A percentile compares a stretch with the other conserved stretches of the same genome.
Evolutionary conservation across 1,140 invertebrate genomes (phyloP).

Genomic region (Ditylenchus dipsaci): DNA sequence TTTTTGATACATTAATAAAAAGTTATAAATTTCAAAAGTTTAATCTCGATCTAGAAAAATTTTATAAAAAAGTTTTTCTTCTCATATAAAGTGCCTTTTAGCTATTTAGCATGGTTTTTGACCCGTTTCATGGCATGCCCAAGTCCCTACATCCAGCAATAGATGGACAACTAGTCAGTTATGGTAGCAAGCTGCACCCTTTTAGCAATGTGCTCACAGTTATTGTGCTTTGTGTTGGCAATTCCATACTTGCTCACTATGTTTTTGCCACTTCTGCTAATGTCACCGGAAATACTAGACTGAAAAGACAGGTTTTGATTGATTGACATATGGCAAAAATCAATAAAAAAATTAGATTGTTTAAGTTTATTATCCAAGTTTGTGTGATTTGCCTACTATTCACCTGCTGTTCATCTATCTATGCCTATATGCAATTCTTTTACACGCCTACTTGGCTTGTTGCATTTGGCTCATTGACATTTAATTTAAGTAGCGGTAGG

Average conservation of each 20-base stretch:
- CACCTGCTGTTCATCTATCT: not conserved
- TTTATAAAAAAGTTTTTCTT: not conserved
- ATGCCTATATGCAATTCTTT: conserved; percentile 11
- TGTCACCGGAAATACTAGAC: not conserved
- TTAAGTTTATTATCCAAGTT: not conserved
- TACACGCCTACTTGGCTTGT: not conserved
- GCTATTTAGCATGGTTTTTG: conserved; percentile 2
- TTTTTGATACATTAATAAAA: no score
- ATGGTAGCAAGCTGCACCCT: not conserved
- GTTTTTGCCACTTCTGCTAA: not conserved
- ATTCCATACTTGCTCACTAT: not conserved
- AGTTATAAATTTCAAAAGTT: no score
- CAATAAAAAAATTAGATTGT: not conserved
- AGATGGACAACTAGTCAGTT: not conserved
- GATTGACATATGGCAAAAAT: not conserved
- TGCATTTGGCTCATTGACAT: not conserved
- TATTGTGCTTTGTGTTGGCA: not conserved
- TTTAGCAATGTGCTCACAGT: not conserved
- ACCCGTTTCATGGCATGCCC: not conserved
- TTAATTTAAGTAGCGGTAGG: not conserved
- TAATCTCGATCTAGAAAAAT: not conserved
- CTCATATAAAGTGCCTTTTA: not conserved
- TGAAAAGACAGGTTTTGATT: not conserved
- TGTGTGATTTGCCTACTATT: not conserved
- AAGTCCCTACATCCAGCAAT: not conserved